Percentiles rank a stretch among this genome's conserved stretches.
Conservation (phyloP, 2,797 vertebrate genomes). For the Neopelma chrysocephalum region DNA sequence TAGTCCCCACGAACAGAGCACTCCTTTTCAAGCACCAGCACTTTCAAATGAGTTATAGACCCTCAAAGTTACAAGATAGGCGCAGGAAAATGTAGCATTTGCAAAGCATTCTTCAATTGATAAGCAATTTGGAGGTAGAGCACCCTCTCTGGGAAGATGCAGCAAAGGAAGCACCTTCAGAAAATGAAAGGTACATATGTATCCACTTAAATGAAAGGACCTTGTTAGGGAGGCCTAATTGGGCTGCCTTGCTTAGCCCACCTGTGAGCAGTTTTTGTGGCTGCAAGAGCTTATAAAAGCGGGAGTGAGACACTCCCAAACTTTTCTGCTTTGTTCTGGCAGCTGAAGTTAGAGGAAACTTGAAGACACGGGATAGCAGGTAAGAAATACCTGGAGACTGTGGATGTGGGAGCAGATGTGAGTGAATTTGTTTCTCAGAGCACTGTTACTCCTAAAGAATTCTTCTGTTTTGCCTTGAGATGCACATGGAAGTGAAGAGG, state of each 20-base stretch:
- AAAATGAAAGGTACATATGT: neutral
- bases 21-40: neutral
- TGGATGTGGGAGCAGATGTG: neutral
- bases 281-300: neutral
- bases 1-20: accelerated
- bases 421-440: neutral
- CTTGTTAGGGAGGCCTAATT: slow-evolving; percentile 9
- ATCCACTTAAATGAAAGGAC: slow-evolving; percentile 18
- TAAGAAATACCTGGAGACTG: neutral
- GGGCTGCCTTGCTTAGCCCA: neutral
- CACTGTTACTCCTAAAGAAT: neutral
- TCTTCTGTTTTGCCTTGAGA: neutral
- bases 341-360: neutral
- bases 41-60: neutral
- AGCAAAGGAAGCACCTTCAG: neutral
- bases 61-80: neutral
- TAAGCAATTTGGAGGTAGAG: neutral
- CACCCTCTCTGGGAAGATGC: neutral
- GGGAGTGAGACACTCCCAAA: accelerated
- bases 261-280: neutral
- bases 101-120: neutral
- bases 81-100: neutral
- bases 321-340: neutral
- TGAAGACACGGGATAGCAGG: neutral
- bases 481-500: neutral